These are phyloP conservation scores for Dicentrarchus labrax DNA, from an alignment of 2,113 vertebrate genomes.

Conservation along the genomic window DNA sequence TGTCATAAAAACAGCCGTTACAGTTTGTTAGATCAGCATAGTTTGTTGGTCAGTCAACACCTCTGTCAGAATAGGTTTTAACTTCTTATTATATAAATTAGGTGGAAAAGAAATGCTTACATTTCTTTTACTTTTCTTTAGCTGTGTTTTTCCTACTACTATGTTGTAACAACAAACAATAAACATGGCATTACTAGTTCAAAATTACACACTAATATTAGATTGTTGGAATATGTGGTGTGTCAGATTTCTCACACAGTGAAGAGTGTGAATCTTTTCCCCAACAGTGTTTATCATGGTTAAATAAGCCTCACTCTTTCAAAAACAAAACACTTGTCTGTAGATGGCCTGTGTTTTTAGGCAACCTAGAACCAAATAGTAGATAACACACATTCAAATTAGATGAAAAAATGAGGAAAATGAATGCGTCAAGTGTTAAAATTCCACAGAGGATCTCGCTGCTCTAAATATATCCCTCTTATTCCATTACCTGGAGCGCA, in stretches of 20 bases:
- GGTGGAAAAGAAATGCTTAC: not conserved
- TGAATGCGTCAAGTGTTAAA: conserved; percentile 58
- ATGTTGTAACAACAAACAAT: not conserved
- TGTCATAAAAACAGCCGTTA: not conserved
- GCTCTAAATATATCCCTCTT: conserved; percentile 64
- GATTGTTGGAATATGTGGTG: not conserved
- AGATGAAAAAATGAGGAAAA: conserved; percentile 5
- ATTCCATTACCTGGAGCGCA: conserved; percentile 77
- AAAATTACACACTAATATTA: not conserved
- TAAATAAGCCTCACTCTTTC: conserved; percentile 40
- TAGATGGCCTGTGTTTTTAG: conserved; percentile 26
- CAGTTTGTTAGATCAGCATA: conserved; percentile 2
- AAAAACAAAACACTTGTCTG: conserved; percentile 22
- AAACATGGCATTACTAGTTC: not conserved
- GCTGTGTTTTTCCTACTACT: not conserved
- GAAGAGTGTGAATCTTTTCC: conserved; percentile 43
- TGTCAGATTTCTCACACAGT: conserved; percentile 10
- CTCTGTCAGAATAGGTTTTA: not conserved
- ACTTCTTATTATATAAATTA: not conserved
- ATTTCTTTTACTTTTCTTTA: not conserved
- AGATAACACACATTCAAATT: conserved; percentile 48
- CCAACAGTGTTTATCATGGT: conserved; percentile 23
- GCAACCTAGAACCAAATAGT: conserved; percentile 11
- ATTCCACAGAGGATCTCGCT: conserved; percentile 44
- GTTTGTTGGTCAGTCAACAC: conserved; percentile 18